Evolutionary conservation across 2,888 invertebrate species (phyloP), one percentile per base, ranked within the genome.

Genomic region (Gymnoscelis rufifasciata): DNA sequence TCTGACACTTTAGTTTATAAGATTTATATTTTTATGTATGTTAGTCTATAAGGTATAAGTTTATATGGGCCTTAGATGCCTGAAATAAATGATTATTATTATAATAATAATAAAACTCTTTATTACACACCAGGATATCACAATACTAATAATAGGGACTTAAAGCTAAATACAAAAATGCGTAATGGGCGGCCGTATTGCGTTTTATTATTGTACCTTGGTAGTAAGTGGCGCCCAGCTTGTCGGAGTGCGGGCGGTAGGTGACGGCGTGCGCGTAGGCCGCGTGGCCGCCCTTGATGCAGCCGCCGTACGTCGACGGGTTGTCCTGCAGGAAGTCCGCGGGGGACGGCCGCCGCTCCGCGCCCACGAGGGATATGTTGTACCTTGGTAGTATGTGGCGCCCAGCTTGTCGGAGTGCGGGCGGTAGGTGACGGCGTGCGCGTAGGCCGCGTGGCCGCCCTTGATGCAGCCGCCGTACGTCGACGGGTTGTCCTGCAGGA

Each of bases 261-360:
- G 92, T 92, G 24, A 95, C 93, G 1, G 92, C 95, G 44, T 90
- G 90, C 0, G 91, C 90, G 71, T 96, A 97, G 0, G 95, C 94
- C 0, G 95, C 95, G 75, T 96, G 96, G 0, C 97, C 97, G 0
- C 90, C 96, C 82, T 96, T 96, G 0, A 93, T 91, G 71, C 97
- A 97, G 0, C 61, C 62, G 1, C 79, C 75, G 49, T 91, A 90
- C 0, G 96, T 29, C 3, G 53, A 51, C 0, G 71, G 97, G 83
- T 95, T 95, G 75, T 97, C 96, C 70, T 92, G 90, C 7, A 97
- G 76, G 88, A 96, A 96, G 52, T 91, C n/a, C n/a, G n/a, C n/a
- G n/a, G 23, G n/a, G n/a, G n/a, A n/a, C n/a, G n/a, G n/a, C n/a
- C n/a, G n/a, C n/a, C n/a, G n/a, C n/a, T n/a, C n/a, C n/a, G n/a